Evolutionary conservation across 2,888 invertebrate genomes (phyloP), one percentile per base, ranked within the genome.

Genomic region (Venustoraphidia nigricollis): DNA sequence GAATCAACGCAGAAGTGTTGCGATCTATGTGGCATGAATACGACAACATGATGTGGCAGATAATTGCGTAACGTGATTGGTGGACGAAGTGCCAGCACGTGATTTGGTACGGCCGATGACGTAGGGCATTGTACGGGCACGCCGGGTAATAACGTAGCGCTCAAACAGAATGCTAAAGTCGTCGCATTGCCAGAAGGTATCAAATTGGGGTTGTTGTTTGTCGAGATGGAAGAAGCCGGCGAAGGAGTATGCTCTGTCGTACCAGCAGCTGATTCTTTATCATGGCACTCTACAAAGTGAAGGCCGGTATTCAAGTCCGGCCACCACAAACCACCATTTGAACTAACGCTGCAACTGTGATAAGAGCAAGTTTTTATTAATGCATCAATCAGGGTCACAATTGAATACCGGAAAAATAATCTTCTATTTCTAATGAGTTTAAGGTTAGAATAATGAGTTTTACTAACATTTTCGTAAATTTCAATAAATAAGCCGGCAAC

Each of bases 241-340:
- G 36, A 13, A 10, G 40, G 40, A 17, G 41, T 34, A n/a, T 27
- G 17, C 46, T 60, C 55, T 36, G 36, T 42, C 38, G 38, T 34
- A 13, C 41, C 13, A 36, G 40, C 60, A 68, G 75, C 74, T 65
- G 75, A 73, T 43, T 69, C 14, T 46, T 46, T 46, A n/a, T 41
- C 34, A 13, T 46, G 27, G 41, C 88, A 89, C 50, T 75, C 72
- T 54, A 85, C 68, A 57, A 83, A 80, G 50, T 78, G 75, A 1
- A 80, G 72, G 6, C 27, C 27, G 1, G 71, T 71, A 42, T 80
- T 82, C 51, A 81, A 66, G 55, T 81, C 78, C 4, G 73, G 79
- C 88, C 88, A 89, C 81, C 84, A 87, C 41, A 88, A 76, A 2
- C 83, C 81, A 50, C 75, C 75, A 1, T 77, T 76, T 34, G 83